These are phyloP conservation scores for Heliconius sara DNA, from an alignment of 2,888 invertebrate species.

Conservation along the genomic window DNA sequence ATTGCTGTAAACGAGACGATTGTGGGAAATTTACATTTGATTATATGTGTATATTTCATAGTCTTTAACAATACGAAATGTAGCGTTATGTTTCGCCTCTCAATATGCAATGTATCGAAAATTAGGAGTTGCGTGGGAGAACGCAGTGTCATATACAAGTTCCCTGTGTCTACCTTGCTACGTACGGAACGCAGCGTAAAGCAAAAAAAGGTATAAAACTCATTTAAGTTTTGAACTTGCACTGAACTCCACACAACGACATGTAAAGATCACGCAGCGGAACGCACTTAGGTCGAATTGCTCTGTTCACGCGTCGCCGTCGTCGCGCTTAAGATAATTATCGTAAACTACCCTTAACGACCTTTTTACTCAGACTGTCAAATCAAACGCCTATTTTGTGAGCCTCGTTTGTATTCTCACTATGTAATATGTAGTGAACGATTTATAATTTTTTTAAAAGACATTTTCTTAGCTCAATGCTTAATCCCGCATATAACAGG, in stretches of 20 bases:
- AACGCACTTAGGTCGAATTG: conserved; percentile 67
- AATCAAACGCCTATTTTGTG: conserved; percentile 36
- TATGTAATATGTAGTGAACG: not conserved
- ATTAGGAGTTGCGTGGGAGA: too few relatives aligned
- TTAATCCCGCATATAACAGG: not conserved
- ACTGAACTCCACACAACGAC: conserved; percentile 51
- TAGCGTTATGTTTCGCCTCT: too few relatives aligned
- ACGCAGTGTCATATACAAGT: not conserved
- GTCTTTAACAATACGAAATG: too few relatives aligned
- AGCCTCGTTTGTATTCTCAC: not conserved
- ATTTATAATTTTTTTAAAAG: not conserved
- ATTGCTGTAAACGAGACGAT: too few relatives aligned
- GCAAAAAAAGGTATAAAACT: not conserved
- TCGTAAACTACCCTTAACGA: conserved; percentile 46
- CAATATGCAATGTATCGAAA: too few relatives aligned
- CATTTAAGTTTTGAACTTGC: conserved; percentile 25
- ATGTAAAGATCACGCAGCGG: conserved; percentile 62
- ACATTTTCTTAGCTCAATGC: not conserved
- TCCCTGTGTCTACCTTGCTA: not conserved
- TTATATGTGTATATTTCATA: too few relatives aligned
- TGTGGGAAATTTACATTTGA: too few relatives aligned
- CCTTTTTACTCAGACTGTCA: conserved; percentile 35
- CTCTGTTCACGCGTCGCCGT: conserved; percentile 50
- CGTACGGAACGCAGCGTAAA: not conserved
- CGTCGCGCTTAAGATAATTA: conserved; percentile 48